These are phyloP conservation scores for Luehdorfia chinensis DNA, from an alignment of 1,140 invertebrate genomes.

Conservation along the genomic window DNA sequence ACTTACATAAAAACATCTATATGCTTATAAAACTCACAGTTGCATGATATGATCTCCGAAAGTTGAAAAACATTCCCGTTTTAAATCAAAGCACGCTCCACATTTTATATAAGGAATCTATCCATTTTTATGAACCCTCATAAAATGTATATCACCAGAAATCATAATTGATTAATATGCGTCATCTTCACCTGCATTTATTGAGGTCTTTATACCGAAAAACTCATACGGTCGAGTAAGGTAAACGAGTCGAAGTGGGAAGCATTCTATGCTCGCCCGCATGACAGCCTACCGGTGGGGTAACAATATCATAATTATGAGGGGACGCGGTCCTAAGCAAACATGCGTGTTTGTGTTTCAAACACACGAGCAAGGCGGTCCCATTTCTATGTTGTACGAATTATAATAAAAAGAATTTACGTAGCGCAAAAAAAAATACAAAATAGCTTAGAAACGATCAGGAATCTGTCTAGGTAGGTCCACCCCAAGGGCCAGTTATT, in stretches of 20 bases:
- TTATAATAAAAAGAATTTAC: too few relatives aligned
- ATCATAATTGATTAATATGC: conserved; percentile 5
- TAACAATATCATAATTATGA: conserved; percentile 37
- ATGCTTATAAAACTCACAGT: too few relatives aligned
- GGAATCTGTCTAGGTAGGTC: too few relatives aligned
- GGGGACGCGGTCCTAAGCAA: conserved; percentile 28
- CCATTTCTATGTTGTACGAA: too few relatives aligned
- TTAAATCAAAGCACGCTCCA: too few relatives aligned
- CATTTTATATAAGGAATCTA: too few relatives aligned
- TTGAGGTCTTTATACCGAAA: conserved; percentile 14
- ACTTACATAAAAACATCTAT: too few relatives aligned
- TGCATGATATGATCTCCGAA: too few relatives aligned
- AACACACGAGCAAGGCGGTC: conserved; percentile 19
- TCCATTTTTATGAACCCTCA: neutral
- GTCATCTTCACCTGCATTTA: neutral
- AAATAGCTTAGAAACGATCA: too few relatives aligned
- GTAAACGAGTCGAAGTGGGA: conserved; percentile 14
- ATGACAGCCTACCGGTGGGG: conserved; percentile 13
- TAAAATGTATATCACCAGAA: neutral
- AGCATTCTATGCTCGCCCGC: conserved; percentile 17
- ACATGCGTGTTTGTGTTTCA: conserved; percentile 22
- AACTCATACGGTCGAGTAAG: conserved; percentile 8
- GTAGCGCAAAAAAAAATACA: neutral
- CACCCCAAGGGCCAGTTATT: too few relatives aligned
- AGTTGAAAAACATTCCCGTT: too few relatives aligned